Percentiles rank a stretch among this genome's conserved stretches.
Conservation (phyloP, 2,113 vertebrate genomes). For the Percopsis transmontana region DNA sequence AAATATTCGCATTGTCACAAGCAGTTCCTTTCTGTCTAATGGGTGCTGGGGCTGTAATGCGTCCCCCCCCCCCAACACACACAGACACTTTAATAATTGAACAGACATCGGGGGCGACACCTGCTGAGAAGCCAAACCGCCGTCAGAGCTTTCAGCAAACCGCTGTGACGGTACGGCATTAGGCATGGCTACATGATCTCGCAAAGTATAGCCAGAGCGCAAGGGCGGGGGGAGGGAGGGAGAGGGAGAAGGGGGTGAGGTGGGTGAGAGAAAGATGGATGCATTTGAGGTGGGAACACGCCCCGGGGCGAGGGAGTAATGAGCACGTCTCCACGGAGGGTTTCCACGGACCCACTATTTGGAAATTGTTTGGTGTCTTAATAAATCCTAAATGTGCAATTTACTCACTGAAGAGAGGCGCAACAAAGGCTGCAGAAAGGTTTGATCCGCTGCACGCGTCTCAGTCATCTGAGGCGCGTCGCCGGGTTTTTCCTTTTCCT, state of each 20-base stretch:
- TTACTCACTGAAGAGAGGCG: conserved; percentile 87
- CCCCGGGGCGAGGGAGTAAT: conserved; percentile 98
- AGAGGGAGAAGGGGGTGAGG: conserved; percentile 64
- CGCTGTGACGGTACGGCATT: conserved; percentile 87
- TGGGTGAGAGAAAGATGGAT: conserved; percentile 84
- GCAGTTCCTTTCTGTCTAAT: conserved; percentile 85
- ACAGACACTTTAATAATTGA: conserved; percentile 92
- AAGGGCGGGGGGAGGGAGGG: conserved; percentile 48
- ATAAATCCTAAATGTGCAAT: conserved; percentile 99
- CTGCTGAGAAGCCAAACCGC: conserved; percentile 92
- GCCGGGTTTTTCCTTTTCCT: no score
- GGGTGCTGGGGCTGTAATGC: conserved; percentile 84
- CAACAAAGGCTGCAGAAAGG: conserved; percentile 86
- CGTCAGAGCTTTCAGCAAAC: conserved; percentile 89
- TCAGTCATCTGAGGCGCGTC: no score
- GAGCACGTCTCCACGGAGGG: conserved; percentile 92
- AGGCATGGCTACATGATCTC: conserved; percentile 81
- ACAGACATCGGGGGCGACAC: conserved; percentile 91
- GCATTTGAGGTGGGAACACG: conserved; percentile 85
- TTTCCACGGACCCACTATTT: conserved; percentile 88
- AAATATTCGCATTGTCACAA: conserved; percentile 85
- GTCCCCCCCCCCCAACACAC: conserved; percentile 63
- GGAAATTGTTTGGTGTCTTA: conserved; percentile 98
- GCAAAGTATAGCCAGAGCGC: conserved; percentile 3
- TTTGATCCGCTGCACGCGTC: no score